Conservation (phyloP, 2,113 vertebrate species). For the Antechinus flavipes region DNA sequence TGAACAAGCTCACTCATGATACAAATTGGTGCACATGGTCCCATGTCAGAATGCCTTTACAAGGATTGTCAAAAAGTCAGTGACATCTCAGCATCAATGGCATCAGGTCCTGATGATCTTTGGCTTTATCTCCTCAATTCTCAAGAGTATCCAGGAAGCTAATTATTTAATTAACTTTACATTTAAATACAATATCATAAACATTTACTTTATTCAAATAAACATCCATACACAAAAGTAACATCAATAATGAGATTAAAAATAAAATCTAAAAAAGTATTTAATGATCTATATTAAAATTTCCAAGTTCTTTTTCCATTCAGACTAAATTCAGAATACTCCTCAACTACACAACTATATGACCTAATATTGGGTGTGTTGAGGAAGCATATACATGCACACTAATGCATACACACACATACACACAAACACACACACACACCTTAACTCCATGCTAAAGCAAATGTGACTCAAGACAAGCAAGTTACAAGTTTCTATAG, state of each 20-base stretch:
- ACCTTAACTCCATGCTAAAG: slow-evolving; percentile 11
- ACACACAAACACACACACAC: background rate
- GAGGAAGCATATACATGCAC: background rate
- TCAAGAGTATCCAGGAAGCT: background rate
- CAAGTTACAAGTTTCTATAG: background rate
- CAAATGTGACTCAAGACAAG: slow-evolving; percentile 23
- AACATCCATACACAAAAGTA: background rate
- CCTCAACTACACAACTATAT: background rate
- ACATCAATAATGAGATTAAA: background rate
- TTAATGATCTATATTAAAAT: background rate
- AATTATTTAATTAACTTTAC: background rate
- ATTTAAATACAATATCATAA: background rate
- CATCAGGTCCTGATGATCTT: accelerated
- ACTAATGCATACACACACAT: too few relatives aligned
- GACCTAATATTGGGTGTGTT: background rate
- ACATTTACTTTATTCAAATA: background rate
- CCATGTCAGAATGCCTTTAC: background rate
- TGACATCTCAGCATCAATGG: background rate
- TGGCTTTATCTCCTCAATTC: background rate
- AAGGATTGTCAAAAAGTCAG: background rate
- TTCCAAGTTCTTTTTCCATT: background rate
- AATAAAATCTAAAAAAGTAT: slow-evolving; percentile 35
- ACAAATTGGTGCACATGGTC: slow-evolving; percentile 8
- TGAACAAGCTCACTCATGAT: background rate
- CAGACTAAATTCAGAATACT: slow-evolving; percentile 6